Evolutionary conservation across 1,140 invertebrate species (phyloP).

Genomic region (Wasmannia auropunctata): DNA sequence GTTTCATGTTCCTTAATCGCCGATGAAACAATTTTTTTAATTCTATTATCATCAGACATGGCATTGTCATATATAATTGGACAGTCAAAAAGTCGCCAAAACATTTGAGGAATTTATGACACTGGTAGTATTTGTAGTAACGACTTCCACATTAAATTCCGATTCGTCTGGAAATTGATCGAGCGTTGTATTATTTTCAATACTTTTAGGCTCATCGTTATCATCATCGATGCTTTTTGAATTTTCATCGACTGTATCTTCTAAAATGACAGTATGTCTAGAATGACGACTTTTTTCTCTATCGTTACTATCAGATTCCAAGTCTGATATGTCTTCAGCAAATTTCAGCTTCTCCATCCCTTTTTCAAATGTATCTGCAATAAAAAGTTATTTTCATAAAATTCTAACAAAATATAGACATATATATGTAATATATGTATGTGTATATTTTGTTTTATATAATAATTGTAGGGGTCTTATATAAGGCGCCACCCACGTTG

Average conservation of each 20-base stretch:
- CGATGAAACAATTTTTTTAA: not conserved
- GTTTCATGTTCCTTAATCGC: not conserved
- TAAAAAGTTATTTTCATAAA: not conserved
- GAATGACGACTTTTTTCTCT: not conserved
- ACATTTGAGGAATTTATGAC: not conserved
- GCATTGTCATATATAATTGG: not conserved
- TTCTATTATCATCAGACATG: not conserved
- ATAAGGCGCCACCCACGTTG: too few relatives aligned
- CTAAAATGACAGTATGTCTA: not conserved
- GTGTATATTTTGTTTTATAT: too few relatives aligned
- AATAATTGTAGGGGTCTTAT: too few relatives aligned
- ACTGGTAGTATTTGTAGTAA: not conserved
- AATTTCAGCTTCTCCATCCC: not conserved
- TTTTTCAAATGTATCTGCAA: not conserved
- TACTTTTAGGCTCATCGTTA: not conserved
- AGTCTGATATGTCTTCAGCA: not conserved
- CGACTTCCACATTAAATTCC: not conserved
- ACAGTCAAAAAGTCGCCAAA: not conserved
- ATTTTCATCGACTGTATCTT: not conserved
- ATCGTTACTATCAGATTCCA: not conserved
- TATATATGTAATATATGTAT: too few relatives aligned
- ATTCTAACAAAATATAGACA: too few relatives aligned
- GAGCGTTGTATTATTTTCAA: too few relatives aligned
- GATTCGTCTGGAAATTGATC: not conserved
- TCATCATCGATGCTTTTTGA: not conserved